A percentile compares a stretch with the other conserved stretches of the same genome.
These are phyloP conservation scores for Hydrotaea cyrtoneurina DNA, from an alignment of 2,888 invertebrate genomes.

Conservation along the genomic window DNA sequence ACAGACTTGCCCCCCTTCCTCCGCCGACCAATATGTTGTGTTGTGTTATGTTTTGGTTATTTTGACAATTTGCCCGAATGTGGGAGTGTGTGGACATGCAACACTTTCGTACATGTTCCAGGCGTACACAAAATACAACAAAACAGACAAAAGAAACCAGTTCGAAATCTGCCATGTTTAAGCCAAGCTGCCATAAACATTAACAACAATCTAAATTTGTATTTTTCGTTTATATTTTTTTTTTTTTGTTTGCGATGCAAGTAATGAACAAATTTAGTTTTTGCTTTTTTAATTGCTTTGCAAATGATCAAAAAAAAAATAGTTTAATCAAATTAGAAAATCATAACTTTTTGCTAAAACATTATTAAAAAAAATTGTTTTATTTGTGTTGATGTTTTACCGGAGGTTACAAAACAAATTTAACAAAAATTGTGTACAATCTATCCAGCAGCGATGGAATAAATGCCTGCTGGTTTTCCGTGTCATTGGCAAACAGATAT, in stretches of 20 bases:
- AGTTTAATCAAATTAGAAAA: conserved; percentile 36
- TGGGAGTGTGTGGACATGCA: conserved; percentile 65
- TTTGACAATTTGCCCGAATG: conserved; percentile 50
- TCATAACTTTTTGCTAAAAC: conserved; percentile 20
- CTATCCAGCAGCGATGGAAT: background rate
- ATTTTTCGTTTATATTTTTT: conserved; percentile 3
- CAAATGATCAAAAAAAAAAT: conserved; percentile 61
- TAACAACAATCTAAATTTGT: conserved; percentile 40
- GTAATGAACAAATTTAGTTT: conserved; percentile 34
- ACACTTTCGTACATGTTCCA: conserved; percentile 34
- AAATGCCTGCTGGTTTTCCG: conserved; percentile 7
- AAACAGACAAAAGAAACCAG: conserved; percentile 51
- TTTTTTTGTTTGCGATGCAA: background rate
- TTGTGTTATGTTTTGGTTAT: conserved; percentile 17
- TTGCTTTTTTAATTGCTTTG: conserved; percentile 62
- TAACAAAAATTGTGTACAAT: conserved; percentile 26
- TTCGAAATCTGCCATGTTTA: conserved; percentile 57
- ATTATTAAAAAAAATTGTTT: too few species aligned
- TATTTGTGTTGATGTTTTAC: conserved; percentile 1
- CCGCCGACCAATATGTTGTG: background rate
- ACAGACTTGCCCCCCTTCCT: background rate
- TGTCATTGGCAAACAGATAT: too few species aligned
- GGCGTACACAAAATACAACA: background rate
- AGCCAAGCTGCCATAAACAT: conserved; percentile 34
- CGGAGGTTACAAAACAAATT: background rate